These are phyloP conservation scores for Pteronotus mesoamericanus DNA, from an alignment of 2,797 vertebrate species.

Conservation along the genomic window DNA sequence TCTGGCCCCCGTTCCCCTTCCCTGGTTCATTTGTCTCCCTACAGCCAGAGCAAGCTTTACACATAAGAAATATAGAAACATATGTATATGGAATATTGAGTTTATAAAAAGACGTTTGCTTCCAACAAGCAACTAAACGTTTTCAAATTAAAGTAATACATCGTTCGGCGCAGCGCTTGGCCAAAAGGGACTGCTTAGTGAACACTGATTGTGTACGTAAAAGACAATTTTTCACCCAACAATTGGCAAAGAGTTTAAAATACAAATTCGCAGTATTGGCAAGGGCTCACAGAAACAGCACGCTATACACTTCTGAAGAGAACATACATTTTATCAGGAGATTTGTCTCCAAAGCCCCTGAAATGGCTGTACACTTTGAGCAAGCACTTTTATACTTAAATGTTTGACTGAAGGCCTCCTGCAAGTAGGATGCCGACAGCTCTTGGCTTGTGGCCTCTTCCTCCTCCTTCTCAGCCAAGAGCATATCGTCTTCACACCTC, in stretches of 20 bases:
- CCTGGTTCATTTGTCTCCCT: background rate
- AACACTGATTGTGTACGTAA: background rate
- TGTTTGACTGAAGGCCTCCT: background rate
- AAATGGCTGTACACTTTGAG: background rate
- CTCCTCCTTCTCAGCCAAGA: background rate
- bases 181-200: background rate
- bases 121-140: background rate
- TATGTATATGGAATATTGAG: background rate
- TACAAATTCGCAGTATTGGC: background rate
- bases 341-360: background rate
- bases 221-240: background rate
- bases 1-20: background rate
- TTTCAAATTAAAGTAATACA: conserved; percentile 28
- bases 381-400: background rate
- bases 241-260: conserved; percentile 9
- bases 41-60: background rate
- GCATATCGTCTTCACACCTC: background rate
- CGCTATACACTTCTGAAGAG: background rate
- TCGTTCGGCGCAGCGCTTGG: background rate
- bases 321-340: background rate
- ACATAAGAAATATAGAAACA: background rate
- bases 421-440: background rate
- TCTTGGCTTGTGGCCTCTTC: background rate
- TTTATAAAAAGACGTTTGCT: conserved; percentile 21
- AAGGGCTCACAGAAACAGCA: background rate